Conservation (phyloP, 2,888 invertebrate species). For the Caenorhabditis sinica region DNA sequence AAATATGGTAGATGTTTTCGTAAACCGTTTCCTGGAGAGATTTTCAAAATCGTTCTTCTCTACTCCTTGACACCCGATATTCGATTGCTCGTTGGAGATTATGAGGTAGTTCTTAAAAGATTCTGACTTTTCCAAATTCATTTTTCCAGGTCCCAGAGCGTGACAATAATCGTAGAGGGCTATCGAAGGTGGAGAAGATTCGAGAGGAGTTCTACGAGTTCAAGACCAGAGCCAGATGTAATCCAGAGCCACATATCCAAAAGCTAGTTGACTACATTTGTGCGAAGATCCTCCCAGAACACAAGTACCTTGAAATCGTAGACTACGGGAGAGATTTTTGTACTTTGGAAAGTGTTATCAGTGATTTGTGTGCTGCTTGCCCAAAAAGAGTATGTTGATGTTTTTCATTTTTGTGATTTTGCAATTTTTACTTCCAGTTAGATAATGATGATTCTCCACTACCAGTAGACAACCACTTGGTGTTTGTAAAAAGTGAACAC, state of each 20-base stretch:
- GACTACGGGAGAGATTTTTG: background rate
- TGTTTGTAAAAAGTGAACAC: background rate
- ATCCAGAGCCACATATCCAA: background rate
- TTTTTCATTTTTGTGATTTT: background rate
- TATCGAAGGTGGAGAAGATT: conserved; percentile 41
- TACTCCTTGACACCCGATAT: conserved; percentile 21
- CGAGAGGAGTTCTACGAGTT: conserved; percentile 19
- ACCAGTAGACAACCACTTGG: background rate
- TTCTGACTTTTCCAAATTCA: background rate
- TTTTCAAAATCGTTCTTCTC: conserved; percentile 16
- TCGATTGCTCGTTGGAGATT: conserved; percentile 7
- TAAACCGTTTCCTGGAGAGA: background rate
- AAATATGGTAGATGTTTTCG: background rate
- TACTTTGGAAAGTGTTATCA: conserved; percentile 2
- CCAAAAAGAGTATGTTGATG: conserved; percentile 28
- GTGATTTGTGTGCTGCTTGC: background rate
- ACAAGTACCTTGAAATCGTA: conserved; percentile 22
- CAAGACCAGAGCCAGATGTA: background rate
- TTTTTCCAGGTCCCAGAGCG: conserved; percentile 19
- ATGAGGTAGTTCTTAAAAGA: background rate
- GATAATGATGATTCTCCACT: background rate
- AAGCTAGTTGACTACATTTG: conserved; percentile 32
- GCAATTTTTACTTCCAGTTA: background rate
- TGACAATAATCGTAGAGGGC: background rate
- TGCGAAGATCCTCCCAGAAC: background rate